A percentile compares a stretch with the other conserved stretches of the same genome.
These are phyloP conservation scores for Tetramorium simillimum DNA, from an alignment of 1,140 invertebrate species.

Conservation along the genomic window DNA sequence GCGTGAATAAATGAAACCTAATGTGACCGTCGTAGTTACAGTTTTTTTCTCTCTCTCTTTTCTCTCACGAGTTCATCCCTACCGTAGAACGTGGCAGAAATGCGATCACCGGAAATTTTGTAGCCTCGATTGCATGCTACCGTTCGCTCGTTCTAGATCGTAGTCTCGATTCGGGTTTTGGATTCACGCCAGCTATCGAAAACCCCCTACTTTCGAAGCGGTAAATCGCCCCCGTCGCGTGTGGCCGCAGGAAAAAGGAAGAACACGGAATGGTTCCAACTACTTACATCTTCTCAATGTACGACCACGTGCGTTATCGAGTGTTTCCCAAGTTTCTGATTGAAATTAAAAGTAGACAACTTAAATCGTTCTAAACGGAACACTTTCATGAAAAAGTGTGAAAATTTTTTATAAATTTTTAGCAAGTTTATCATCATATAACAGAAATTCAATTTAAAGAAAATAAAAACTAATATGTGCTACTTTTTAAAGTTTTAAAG, in stretches of 20 bases:
- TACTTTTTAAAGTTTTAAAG: not conserved
- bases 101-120: slow-evolving; percentile 59
- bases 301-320: slow-evolving; percentile 8
- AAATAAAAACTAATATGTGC: not conserved
- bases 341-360: slow-evolving; percentile 31
- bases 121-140: slow-evolving; percentile 38
- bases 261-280: slow-evolving; percentile 33
- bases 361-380: not conserved
- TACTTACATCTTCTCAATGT: slow-evolving; percentile 26
- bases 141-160: slow-evolving; percentile 45
- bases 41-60: not conserved
- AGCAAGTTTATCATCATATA: not conserved
- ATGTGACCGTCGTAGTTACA: slow-evolving; percentile 6
- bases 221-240: slow-evolving; percentile 26
- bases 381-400: not conserved
- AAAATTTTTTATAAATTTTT: not conserved
- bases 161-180: slow-evolving; percentile 63
- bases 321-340: not conserved
- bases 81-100: slow-evolving; percentile 25
- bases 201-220: slow-evolving; percentile 52
- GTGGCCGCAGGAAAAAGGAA: not conserved
- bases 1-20: slow-evolving; percentile 41
- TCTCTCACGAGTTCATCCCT: slow-evolving; percentile 19
- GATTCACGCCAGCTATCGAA: slow-evolving; percentile 63
- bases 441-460: not conserved